These are phyloP conservation scores for Erpetoichthys calabaricus DNA, from an alignment of 2,797 vertebrate species.

Conservation along the genomic window DNA sequence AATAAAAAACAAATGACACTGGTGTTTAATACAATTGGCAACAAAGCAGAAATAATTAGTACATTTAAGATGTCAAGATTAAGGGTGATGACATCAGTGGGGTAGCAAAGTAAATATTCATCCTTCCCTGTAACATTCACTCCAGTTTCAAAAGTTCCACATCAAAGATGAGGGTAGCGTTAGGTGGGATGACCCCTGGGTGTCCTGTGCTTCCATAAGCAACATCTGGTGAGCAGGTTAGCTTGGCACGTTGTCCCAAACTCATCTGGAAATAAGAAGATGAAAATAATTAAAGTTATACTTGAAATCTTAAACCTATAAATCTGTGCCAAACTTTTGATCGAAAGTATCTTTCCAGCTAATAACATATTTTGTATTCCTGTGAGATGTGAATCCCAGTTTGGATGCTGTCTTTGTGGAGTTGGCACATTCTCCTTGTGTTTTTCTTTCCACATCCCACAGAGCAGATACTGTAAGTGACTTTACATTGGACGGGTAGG, in stretches of 20 bases:
- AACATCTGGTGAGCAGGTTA: slow-evolving; percentile 94
- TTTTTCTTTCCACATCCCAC: no score
- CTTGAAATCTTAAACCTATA: not conserved
- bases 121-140: slow-evolving; percentile 41
- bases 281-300: not conserved
- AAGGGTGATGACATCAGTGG: slow-evolving; percentile 12
- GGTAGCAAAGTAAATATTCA: slow-evolving; percentile 14
- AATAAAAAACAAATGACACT: slow-evolving; percentile 25
- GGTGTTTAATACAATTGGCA: slow-evolving; percentile 33
- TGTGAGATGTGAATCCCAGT: no score
- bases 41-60: slow-evolving; percentile 37
- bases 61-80: slow-evolving; percentile 32
- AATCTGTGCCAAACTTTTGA: no score
- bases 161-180: slow-evolving; percentile 92
- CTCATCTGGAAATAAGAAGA: slow-evolving; percentile 67
- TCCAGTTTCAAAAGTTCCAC: slow-evolving; percentile 94
- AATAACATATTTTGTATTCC: no score
- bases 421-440: no score
- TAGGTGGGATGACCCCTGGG: slow-evolving; percentile 92
- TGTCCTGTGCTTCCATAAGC: slow-evolving; percentile 89
- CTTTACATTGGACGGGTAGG: no score
- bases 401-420: no score
- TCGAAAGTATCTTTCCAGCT: no score
- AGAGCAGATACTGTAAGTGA: no score
- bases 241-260: slow-evolving; percentile 86